phyloP scores from a whole-genome alignment of 2,888 invertebrate genomes.

The Trissolcus brochymenae region DNA sequence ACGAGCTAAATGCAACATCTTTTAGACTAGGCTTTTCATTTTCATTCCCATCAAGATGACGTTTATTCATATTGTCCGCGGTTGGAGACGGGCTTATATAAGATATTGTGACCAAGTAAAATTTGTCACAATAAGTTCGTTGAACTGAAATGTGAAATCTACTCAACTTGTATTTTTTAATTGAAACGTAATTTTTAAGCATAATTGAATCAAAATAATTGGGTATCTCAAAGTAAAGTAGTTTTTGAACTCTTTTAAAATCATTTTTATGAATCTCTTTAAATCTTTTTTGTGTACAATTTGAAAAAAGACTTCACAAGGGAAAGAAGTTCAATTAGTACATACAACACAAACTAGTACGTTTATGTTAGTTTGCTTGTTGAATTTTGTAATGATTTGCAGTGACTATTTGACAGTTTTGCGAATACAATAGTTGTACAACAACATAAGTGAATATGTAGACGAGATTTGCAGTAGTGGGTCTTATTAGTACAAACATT shows the following conservation, averaged over 20 bases:
- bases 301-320: too few species aligned
- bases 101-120: slow-evolving; percentile 19
- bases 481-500: slow-evolving; percentile 1
- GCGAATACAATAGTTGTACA: too few species aligned
- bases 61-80: slow-evolving; percentile 28
- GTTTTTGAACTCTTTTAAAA: too few species aligned
- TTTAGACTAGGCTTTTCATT: slow-evolving; percentile 30
- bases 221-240: too few species aligned
- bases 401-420: too few species aligned
- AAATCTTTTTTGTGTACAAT: too few species aligned
- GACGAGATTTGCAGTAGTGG: not conserved
- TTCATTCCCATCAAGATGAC: slow-evolving; percentile 11
- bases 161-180: too few species aligned
- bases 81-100: slow-evolving; percentile 12
- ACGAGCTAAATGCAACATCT: slow-evolving; percentile 26
- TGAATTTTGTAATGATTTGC: too few species aligned
- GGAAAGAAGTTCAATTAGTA: not conserved
- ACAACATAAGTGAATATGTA: not conserved
- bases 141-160: not conserved
- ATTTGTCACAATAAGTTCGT: slow-evolving; percentile 10
- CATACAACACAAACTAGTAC: not conserved
- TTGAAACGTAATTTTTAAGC: too few species aligned
- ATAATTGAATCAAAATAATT: too few species aligned
- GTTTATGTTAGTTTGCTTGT: not conserved
- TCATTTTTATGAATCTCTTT: too few species aligned